These are phyloP conservation scores for Drepanosiphum platanoidis DNA, from an alignment of 2,888 invertebrate species.

Conservation along the genomic window DNA sequence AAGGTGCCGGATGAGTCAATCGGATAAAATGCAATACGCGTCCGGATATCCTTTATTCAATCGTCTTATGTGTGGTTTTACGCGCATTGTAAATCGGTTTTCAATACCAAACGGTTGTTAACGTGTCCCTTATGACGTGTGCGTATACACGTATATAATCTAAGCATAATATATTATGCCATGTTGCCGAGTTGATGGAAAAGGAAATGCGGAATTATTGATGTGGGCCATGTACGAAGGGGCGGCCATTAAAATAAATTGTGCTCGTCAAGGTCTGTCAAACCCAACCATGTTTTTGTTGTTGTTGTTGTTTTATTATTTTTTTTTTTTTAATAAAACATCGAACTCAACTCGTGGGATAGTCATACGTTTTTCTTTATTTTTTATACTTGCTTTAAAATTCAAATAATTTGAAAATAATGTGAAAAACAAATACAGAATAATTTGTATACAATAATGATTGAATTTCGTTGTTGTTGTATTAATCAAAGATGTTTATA, in stretches of 20 bases:
- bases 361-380: slow-evolving; percentile 21
- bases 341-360: slow-evolving; percentile 37
- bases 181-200: slow-evolving; percentile 23
- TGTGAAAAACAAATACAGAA: slow-evolving; percentile 38
- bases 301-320: neutral
- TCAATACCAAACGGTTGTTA: slow-evolving; percentile 26
- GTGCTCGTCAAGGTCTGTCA: slow-evolving; percentile 60
- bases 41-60: slow-evolving; percentile 50
- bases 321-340: slow-evolving; percentile 23
- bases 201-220: slow-evolving; percentile 62
- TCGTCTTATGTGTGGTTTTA: slow-evolving; percentile 31
- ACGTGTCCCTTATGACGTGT: slow-evolving; percentile 26
- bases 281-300: slow-evolving; percentile 44
- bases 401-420: neutral
- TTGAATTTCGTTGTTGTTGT: neutral
- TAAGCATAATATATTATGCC: slow-evolving; percentile 5
- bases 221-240: slow-evolving; percentile 56
- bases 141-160: neutral
- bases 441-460: neutral
- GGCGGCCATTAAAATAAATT: slow-evolving; percentile 62
- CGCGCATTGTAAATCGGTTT: slow-evolving; percentile 5
- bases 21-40: slow-evolving; percentile 52
- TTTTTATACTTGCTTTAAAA: slow-evolving; percentile 16
- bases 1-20: slow-evolving; percentile 53
- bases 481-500: neutral